Conservation (phyloP, 2,113 vertebrate species). For the Marmota monax region DNA sequence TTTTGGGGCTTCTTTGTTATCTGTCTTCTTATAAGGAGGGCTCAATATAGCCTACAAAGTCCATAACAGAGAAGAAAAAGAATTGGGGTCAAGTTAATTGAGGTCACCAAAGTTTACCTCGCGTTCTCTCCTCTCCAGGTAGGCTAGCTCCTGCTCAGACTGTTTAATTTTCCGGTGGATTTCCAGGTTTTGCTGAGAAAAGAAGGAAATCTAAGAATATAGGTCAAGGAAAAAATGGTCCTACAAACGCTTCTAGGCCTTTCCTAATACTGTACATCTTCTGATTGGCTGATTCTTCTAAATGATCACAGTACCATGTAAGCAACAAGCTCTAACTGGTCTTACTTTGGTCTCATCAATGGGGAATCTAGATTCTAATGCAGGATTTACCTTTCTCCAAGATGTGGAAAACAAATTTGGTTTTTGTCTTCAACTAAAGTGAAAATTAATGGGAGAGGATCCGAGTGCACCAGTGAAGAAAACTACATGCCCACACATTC, state of each 20-base stretch:
- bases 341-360: not conserved
- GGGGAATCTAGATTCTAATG: not conserved
- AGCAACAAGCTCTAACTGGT: not conserved
- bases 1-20: not conserved
- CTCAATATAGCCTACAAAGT: not conserved
- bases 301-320: not conserved
- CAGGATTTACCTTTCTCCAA: not conserved
- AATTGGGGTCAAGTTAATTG: not conserved
- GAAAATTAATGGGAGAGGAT: not conserved
- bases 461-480: not conserved
- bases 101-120: constrained; percentile 83
- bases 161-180: constrained; percentile 97
- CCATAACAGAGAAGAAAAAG: not conserved
- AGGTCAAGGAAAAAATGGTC: not conserved
- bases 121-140: constrained; percentile 96
- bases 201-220: constrained; percentile 55
- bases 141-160: constrained; percentile 96
- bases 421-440: not conserved
- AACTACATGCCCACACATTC: not conserved
- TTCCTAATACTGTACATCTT: not conserved
- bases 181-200: constrained; percentile 97
- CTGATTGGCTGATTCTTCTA: not conserved
- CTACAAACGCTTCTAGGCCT: not conserved
- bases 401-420: constrained; percentile 5
- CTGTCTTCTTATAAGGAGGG: not conserved